A percentile compares a stretch with the other conserved stretches of the same genome.
Evolutionary conservation across 2,888 invertebrate genomes (phyloP).

Genomic region (Coenonympha arcania): DNA sequence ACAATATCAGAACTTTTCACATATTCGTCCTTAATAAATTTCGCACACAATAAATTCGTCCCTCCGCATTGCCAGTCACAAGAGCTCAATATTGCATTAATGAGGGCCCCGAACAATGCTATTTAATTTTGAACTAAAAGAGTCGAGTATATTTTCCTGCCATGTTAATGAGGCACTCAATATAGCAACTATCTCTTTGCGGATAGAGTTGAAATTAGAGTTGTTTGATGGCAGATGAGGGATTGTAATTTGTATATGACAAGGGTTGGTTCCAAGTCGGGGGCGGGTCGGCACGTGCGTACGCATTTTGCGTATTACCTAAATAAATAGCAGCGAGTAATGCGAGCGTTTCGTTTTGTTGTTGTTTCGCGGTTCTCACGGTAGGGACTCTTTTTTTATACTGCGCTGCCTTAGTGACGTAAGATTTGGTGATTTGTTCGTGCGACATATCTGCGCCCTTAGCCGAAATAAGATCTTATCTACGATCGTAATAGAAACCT

Average conservation of each 20-base stretch:
- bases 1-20: conserved; percentile 26
- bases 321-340: conserved; percentile 62
- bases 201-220: conserved; percentile 36
- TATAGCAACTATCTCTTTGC: conserved; percentile 18
- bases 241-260: conserved; percentile 30
- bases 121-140: conserved; percentile 67
- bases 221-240: conserved; percentile 14
- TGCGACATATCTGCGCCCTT: too few relatives aligned
- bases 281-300: conserved; percentile 56
- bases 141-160: conserved; percentile 44
- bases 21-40: conserved; percentile 49
- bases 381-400: conserved; percentile 15
- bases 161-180: conserved; percentile 19
- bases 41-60: conserved; percentile 63
- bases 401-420: conserved; percentile 5
- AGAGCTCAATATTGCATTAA: conserved; percentile 68
- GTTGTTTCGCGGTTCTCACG: conserved; percentile 54
- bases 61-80: conserved; percentile 42
- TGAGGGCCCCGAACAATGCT: conserved; percentile 65
- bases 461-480: too few relatives aligned
- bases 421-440: background rate
- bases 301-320: conserved; percentile 68
- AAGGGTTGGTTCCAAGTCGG: conserved; percentile 41
- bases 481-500: too few relatives aligned
- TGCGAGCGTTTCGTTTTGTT: conserved; percentile 42